Percentiles rank a stretch among this genome's conserved stretches.
Evolutionary conservation across 2,113 vertebrate species (phyloP).

Genomic region (Phalacrocorax carbo): DNA sequence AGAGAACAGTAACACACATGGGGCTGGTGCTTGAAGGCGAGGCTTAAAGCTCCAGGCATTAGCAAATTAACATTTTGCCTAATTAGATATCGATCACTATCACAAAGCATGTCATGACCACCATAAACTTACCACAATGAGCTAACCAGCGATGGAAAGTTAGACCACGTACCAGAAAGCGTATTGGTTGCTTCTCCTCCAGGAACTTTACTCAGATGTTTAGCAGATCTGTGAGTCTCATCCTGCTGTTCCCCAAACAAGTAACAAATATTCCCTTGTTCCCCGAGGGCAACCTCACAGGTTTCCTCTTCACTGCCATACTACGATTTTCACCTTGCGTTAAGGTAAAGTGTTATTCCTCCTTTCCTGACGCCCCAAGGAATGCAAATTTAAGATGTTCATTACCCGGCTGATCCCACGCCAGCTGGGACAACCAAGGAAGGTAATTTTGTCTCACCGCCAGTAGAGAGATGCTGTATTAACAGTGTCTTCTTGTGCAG

Average conservation of each 20-base stretch:
- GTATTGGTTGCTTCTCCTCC: neutral
- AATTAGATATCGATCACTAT: slow-evolving; percentile 68
- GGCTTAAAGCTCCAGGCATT: slow-evolving; percentile 38
- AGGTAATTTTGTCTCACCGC: neutral
- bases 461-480: neutral
- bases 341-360: neutral
- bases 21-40: neutral
- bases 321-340: neutral
- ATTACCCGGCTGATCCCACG: neutral
- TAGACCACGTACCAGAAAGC: neutral
- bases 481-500: neutral
- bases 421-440: neutral
- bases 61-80: slow-evolving; percentile 56
- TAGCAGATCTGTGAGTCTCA: neutral
- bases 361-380: neutral
- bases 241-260: neutral
- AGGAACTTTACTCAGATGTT: neutral
- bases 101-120: slow-evolving; percentile 5
- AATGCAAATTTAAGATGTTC: neutral
- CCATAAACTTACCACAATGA: neutral
- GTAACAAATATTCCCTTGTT: neutral
- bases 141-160: neutral
- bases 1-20: neutral
- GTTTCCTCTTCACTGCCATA: neutral
- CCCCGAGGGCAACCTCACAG: neutral